These are phyloP conservation scores for Selene dorsalis DNA, from an alignment of 2,797 vertebrate genomes.

Conservation along the genomic window DNA sequence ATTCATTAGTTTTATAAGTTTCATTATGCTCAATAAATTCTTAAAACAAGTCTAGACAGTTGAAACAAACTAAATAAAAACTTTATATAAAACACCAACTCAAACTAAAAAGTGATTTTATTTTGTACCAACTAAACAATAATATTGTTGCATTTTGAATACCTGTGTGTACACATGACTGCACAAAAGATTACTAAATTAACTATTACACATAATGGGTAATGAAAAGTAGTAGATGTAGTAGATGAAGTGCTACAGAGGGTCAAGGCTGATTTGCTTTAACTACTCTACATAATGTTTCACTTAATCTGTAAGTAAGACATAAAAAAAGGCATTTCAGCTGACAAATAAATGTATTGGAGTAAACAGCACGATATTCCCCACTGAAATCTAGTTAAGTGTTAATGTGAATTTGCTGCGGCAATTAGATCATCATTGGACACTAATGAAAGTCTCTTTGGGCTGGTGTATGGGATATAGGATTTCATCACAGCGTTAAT, in stretches of 20 bases:
- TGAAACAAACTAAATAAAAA: background rate
- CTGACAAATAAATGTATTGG: background rate
- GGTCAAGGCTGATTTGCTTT: background rate
- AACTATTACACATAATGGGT: too few relatives aligned
- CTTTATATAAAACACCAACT: background rate
- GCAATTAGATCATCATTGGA: background rate
- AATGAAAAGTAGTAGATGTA: too few relatives aligned
- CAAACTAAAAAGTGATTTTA: background rate
- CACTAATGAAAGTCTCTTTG: constrained; percentile 5
- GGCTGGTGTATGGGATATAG: background rate
- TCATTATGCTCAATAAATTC: background rate
- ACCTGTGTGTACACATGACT: too few relatives aligned
- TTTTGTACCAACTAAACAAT: background rate
- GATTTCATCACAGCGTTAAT: constrained; percentile 2
- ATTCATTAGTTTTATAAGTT: too few relatives aligned
- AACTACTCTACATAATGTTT: background rate
- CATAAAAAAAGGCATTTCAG: background rate
- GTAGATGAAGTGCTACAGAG: too few relatives aligned
- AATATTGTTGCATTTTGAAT: background rate
- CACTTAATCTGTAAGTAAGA: background rate
- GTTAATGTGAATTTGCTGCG: too few relatives aligned
- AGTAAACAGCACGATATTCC: background rate
- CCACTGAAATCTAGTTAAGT: background rate
- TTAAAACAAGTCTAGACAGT: background rate
- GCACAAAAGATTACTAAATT: too few relatives aligned